phyloP scores from a whole-genome alignment of 2,113 vertebrate species.

The Collichthys lucidus region DNA sequence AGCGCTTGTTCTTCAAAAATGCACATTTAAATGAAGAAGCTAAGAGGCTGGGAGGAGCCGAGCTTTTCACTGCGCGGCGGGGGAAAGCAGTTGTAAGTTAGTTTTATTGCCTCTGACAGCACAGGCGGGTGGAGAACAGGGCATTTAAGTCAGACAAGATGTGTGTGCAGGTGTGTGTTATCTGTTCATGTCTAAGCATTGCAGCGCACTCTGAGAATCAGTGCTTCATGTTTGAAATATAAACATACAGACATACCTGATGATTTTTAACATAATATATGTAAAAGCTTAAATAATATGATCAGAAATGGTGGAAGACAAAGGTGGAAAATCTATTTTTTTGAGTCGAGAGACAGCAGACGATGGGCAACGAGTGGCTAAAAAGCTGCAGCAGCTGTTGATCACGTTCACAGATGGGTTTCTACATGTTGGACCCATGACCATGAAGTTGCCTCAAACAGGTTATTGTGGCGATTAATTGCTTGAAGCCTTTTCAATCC shows the following conservation, averaged over 20 bases:
- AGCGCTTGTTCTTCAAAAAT: slow-evolving; percentile 77
- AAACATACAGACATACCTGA: too few relatives aligned
- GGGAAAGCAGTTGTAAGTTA: slow-evolving; percentile 69
- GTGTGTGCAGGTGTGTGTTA: slow-evolving; percentile 5
- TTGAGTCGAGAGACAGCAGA: neutral
- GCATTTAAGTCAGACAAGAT: slow-evolving; percentile 26
- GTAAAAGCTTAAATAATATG: neutral
- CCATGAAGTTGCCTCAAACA: neutral
- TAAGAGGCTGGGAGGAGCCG: slow-evolving; percentile 61
- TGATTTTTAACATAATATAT: neutral
- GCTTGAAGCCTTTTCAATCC: neutral
- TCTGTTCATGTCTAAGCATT: neutral
- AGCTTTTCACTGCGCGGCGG: slow-evolving; percentile 51
- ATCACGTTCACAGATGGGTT: slow-evolving; percentile 13
- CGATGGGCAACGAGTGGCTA: neutral
- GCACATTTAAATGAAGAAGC: slow-evolving; percentile 80
- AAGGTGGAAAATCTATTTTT: neutral
- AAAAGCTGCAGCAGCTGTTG: slow-evolving; percentile 10
- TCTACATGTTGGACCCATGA: neutral
- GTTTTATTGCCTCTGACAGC: slow-evolving; percentile 74
- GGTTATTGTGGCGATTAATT: neutral
- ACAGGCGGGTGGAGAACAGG: slow-evolving; percentile 33
- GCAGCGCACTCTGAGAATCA: neutral
- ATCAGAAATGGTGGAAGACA: slow-evolving; percentile 1
- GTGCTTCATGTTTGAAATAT: neutral